Base-by-base conservation (phyloP, 2,797 vertebrate genomes). In the Sarcophilus harrisii region DNA sequence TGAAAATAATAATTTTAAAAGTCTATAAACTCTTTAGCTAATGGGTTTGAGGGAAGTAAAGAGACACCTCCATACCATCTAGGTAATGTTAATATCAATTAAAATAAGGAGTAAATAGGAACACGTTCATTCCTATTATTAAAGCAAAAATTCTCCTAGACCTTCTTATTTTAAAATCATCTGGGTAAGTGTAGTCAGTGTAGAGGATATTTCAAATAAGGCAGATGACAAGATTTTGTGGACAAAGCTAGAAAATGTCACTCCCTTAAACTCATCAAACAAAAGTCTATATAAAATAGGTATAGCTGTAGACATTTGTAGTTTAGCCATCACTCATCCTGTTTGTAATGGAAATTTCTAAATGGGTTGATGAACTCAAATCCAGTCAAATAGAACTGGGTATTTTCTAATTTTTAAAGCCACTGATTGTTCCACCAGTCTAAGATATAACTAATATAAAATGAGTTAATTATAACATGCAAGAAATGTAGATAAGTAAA, bases 1-100 rank as follows among this genome's bases (percentile, higher is more conserved):
- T 73, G 62, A 73, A 14, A 60, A 60, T 5, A 38, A 73, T 73
- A 62, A 32, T 62, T 66, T 73, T 9, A 38, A 73, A 21, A 21
- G 21, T 73, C 18, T 45, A 24, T 0, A 90, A 91, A 38, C 52
- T 13, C 60, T 92, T 91, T 45, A 92, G n/a, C 87, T 54, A 60
- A 73, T 55, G 57, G 93, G 21, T 11, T 87, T 58, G 58, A 81
- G 52, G 8, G 59, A n/a, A 55, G 45, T 58, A 73, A 92, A 54
- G 52, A 32, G 49, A 94, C n/a, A 62, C 92, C 38, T 94, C 81
- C 45, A 81, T 90, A 73, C 57, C 90, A 45, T 38, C 38, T 92
- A 55, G 73, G 28, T 55, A 30, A 93, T 52, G 87, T 90, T 52
- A 90, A 30, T 38, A 32, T 55, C 49, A 93, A 91, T 28, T 55